Conservation (phyloP, 2,888 invertebrate genomes). For the Bellardia pandia region DNA sequence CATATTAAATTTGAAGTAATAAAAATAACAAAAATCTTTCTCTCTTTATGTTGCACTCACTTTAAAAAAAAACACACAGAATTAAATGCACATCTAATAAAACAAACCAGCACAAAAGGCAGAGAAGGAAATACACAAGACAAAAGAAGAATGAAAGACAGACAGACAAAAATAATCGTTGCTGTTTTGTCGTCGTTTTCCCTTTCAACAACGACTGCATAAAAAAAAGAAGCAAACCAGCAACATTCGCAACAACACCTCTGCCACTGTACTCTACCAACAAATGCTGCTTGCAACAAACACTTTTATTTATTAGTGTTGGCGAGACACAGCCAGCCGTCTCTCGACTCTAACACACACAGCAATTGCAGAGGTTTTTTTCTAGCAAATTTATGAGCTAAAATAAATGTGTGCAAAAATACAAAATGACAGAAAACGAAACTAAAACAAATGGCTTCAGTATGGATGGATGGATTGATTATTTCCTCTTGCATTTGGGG, state of each 20-base stretch:
- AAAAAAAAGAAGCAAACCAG: conserved; percentile 9
- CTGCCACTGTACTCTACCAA: conserved; percentile 42
- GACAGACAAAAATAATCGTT: conserved; percentile 46
- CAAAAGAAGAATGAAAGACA: conserved; percentile 12
- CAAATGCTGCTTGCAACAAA: conserved; percentile 40
- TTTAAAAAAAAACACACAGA: conserved; percentile 1
- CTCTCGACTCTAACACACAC: conserved; percentile 21
- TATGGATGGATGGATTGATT: conserved; percentile 31
- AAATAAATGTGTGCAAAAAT: conserved; percentile 5
- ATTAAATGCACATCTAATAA: conserved; percentile 3
- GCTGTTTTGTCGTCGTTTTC: conserved; percentile 64
- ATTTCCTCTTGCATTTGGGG: conserved; percentile 49
- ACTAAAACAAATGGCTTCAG: conserved; percentile 31
- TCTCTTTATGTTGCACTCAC: conserved; percentile 33
- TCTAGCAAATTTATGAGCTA: conserved; percentile 22
- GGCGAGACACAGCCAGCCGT: conserved; percentile 41
- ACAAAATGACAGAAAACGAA: not conserved
- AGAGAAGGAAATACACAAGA: conserved; percentile 15
- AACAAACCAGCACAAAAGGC: not conserved
- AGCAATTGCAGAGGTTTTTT: conserved; percentile 1
- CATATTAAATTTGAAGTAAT: not conserved
- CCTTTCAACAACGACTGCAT: conserved; percentile 72
- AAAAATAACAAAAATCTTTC: conserved; percentile 32
- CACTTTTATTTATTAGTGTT: conserved; percentile 51
- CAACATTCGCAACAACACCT: conserved; percentile 26